Base-by-base conservation (phyloP, 2,888 invertebrate species). In the Monochamus alternatus region DNA sequence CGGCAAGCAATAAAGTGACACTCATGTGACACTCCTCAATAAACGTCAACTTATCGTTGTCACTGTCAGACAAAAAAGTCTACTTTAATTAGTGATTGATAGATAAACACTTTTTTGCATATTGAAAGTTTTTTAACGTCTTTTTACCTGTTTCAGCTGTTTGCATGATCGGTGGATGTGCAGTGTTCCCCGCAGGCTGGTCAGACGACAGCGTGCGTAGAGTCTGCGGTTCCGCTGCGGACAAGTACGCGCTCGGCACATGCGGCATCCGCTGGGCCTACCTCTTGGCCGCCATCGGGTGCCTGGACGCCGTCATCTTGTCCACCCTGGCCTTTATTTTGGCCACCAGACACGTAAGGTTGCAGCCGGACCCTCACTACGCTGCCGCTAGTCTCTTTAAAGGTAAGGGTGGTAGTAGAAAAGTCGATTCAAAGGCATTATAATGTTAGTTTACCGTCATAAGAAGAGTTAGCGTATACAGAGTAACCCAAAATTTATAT, bases 201-300 rank as follows among this genome's bases (percentile, higher is more conserved):
- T 94, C 95, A 85, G 94, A 96, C 69, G 92, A 94, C 2, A 91
- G 93, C 74, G 95, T 98, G 47, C 93, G 94, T 79, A 93, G 94
- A 85, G 95, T 98, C 1, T 98, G 98, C 85, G 97, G 97, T 0
- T 62, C 77, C 2, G 92, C 94, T 10, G 95, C 95, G 0, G 95
- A 95, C 84, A 94, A 94, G 83, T 95, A 93, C 81, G 90, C 92
- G 85, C 90, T 92, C 89, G 98, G 97, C 52, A 93, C 94, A 32
- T 98, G 98, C 87, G 95, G 95, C 78, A 92, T 98, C 72, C 93
- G 97, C 85, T 97, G 97, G 97, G 98, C 98, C 4, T 98, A 96
- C 89, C 93, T 98, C 10, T 91, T 98, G 83, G 98, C 97, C 5
- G 95, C 96, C 76, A 97, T 98, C 78, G 97, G 95, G 0, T 95